Base-by-base conservation (phyloP, 2,113 vertebrate species). In the Leptobrachium leishanense region DNA sequence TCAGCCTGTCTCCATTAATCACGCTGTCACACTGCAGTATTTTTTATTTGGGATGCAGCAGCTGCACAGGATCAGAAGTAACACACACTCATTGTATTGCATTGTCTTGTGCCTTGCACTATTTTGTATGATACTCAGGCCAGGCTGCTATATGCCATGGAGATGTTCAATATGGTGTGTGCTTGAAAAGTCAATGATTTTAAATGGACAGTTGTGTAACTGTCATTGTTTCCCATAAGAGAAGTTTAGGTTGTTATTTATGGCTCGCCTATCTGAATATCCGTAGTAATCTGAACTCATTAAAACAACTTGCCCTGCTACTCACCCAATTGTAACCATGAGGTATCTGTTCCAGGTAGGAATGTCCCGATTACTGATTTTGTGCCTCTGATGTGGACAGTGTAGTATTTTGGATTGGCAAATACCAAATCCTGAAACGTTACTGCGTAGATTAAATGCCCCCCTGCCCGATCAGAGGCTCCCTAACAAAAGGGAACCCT, bases 1-100 rank as follows among this genome's bases (percentile, higher is more conserved):
- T 13, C 43, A 68, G 59, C 59, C 43, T n/a, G 57, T 42, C 20
- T 55, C 67, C 44, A 77, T 77, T 69, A 70, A 77, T 77, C 75
- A 77, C n/a, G 43, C 68, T 69, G 76, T 77, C 76, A 46, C n/a
- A 41, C 41, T 46, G 66, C 66, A 50, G 67, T 40, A 50, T 70
- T 70, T 59, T 69, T 41, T 70, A 6, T 50, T 57, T 10, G 46
- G 44, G 75, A 77, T 70, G 20, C 68, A n/a, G 76, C 76, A 63
- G 76, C 65, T 70, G 76, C 76, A 70, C 68, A n/a, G 7, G 68
- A 42, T 62, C 1, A 15, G 55, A 15, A n/a, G 75, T 42, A 9
- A 69, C 42, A 50, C 9, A 12, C 2, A 6, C 75, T 12, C 12
- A 12, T 54, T 13, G 40, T 39, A 31, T 31, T 31, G 20, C 62